Evolutionary conservation across 2,113 vertebrate genomes (phyloP), one percentile per base, ranked within the genome.

Genomic region (Lethenteron reissneri): DNA sequence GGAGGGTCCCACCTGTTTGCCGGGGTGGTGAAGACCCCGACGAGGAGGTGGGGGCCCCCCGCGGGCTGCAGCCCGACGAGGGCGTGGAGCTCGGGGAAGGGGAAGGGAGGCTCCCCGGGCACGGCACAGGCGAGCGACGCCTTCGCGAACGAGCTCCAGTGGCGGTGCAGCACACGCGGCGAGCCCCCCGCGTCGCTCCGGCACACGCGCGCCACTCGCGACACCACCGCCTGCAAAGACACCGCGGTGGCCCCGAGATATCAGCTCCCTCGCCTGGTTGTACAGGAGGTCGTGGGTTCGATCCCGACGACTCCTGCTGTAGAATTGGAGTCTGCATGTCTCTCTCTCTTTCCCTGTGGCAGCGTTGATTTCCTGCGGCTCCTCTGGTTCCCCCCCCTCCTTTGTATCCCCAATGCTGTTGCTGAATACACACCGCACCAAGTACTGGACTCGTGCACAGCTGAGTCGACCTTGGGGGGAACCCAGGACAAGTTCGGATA

Each of bases 141-240:
- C 78, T 96, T 97, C 70, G 95, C 85, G 80, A 97, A 97, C 0
- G 91, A 95, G 0, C 88, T 97, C 92, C 92, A 96, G 75, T 94
- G 90, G 3, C 87, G 85, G 73, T 97, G 91, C 77, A 97, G 82
- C 70, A 90, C 91, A 62, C 92, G 78, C 0, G 88, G 87, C 0
- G 92, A 94, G 2, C 92, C 92, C 0, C n/a, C 92, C 17, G 83
- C 82, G 80, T 95, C 92, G 0, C 92, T 95, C 78, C 95, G 94
- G 69, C 92, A 96, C 12, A 96, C 89, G 0, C 89, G 85, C 0
- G 83, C 90, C n/a, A 92, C 91, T 1, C 89, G 83, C 3, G 92
- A 92, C 80, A 95, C 92, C 74, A 84, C 77, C 71, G 95, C 89
- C 92, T 96, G 79, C 2, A 2, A 12, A 13, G 10, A 9, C 14